Base-by-base conservation (phyloP, 2,888 invertebrate genomes). In the Saturnia japonica region DNA sequence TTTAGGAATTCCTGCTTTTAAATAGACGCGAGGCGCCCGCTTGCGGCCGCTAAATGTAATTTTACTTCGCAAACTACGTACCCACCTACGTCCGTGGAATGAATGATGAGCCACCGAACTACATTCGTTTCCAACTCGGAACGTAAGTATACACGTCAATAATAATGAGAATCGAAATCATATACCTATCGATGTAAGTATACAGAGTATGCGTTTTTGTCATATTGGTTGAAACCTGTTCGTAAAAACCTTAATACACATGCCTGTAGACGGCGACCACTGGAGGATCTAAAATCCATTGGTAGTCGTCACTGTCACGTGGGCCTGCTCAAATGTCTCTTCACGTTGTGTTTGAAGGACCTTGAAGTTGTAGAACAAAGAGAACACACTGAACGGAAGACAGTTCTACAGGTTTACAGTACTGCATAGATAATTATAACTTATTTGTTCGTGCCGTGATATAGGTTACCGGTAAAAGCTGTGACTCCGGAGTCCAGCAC, bases 1-100 rank as follows among this genome's bases (percentile, higher is more conserved):
- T 54, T 70, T 66, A 67, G 70, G 54, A 70, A 70, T 67, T 54
- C 42, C 67, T 66, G 70, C 70, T 25, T 54, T 42, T 54, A 70
- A 70, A 70, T 70, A 70, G 70, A 70, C 67, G 45, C 40, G 51
- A 40, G 66, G n/a, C 66, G 34, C 51, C 12, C 66, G 22, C 28
- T 54, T 7, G 42, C 22, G 64, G 40, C 40, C 64, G 64, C 64
- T 34, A 64, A 64, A 64, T 40, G 64, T 40, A 40, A 64, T 64
- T 64, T 40, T 64, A 64, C 64, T 40, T 40, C 64, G 16, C 14
- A 40, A 34, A 7, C n/a, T 64, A 16, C n/a, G n/a, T 64, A 40
- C 64, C 57, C 3, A 57, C 54, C 62, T 14, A 62, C 64, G 64
- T 64, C 28, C 25, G 57, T 28, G 14, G 64, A 64, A 64, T 64